These are phyloP conservation scores for Sogatella furcifera DNA, from an alignment of 1,140 invertebrate species.

Conservation along the genomic window DNA sequence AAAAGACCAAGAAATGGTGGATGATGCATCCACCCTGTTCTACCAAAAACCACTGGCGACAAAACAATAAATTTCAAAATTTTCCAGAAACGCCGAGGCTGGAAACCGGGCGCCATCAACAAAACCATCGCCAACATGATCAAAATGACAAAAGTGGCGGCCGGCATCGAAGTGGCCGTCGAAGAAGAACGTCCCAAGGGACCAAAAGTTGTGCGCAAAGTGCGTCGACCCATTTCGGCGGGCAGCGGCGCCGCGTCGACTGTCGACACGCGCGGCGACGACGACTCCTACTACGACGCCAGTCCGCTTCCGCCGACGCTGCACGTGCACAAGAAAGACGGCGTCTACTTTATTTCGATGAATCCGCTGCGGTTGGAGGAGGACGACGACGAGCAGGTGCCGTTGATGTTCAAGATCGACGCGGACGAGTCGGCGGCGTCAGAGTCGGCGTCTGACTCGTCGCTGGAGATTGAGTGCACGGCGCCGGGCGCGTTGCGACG, in stretches of 20 bases:
- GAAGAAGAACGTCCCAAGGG: neutral
- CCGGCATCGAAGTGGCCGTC: constrained; percentile 22
- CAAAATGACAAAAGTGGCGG: constrained; percentile 33
- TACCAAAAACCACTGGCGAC: too few relatives aligned
- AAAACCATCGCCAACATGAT: constrained; percentile 39
- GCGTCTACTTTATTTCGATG: constrained; percentile 41
- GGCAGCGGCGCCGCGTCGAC: neutral
- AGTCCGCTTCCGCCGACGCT: constrained; percentile 31
- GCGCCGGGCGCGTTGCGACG: neutral
- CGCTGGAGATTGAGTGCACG: neutral
- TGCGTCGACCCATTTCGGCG: neutral
- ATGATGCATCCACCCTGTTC: too few relatives aligned
- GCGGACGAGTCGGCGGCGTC: neutral
- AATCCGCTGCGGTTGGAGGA: constrained; percentile 37
- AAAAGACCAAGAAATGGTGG: too few relatives aligned
- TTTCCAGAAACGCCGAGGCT: constrained; percentile 31
- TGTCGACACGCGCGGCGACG: neutral
- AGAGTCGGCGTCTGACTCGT: neutral
- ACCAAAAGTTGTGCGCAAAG: neutral
- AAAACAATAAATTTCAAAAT: too few relatives aligned
- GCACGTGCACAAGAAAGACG: constrained; percentile 42
- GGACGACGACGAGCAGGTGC: neutral
- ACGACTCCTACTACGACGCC: neutral
- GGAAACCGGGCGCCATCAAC: constrained; percentile 41
- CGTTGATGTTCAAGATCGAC: neutral